phyloP scores from a whole-genome alignment of 2,888 invertebrate genomes.

The Syrista parreyssii region DNA sequence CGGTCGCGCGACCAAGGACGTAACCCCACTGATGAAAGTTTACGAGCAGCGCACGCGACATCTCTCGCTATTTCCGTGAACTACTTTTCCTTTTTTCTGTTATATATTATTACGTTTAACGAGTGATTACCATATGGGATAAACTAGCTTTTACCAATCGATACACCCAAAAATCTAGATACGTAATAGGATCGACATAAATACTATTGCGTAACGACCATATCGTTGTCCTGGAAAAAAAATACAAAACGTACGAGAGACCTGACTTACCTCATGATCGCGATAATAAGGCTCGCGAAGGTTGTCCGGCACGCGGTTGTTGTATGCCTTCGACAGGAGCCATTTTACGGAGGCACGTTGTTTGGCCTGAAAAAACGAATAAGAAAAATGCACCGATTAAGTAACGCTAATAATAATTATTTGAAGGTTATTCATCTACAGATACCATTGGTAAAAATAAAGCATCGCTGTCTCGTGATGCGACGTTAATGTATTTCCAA shows the following conservation, averaged over 20 bases:
- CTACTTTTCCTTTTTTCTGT: no score
- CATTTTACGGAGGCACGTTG: conserved; percentile 96
- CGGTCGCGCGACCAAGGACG: neutral
- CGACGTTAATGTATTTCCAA: neutral
- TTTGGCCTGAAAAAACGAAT: conserved; percentile 86
- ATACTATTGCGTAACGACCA: neutral
- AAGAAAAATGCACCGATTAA: neutral
- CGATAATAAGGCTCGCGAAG: conserved; percentile 93
- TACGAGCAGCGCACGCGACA: neutral
- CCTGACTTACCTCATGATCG: conserved; percentile 86
- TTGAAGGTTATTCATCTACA: neutral
- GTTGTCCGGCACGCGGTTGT: conserved; percentile 93
- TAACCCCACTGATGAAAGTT: neutral
- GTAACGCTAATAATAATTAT: neutral
- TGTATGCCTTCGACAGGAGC: conserved; percentile 95
- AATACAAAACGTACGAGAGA: conserved; percentile 8
- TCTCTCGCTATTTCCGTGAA: neutral
- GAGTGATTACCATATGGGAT: neutral
- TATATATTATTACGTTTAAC: no score
- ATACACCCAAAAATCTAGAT: neutral
- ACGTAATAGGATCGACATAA: neutral
- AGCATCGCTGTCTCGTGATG: neutral
- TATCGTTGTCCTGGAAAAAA: neutral
- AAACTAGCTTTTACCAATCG: neutral
- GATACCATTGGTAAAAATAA: neutral